phyloP scores from a whole-genome alignment of 1,140 invertebrate genomes.

The Drosophila insularis region DNA sequence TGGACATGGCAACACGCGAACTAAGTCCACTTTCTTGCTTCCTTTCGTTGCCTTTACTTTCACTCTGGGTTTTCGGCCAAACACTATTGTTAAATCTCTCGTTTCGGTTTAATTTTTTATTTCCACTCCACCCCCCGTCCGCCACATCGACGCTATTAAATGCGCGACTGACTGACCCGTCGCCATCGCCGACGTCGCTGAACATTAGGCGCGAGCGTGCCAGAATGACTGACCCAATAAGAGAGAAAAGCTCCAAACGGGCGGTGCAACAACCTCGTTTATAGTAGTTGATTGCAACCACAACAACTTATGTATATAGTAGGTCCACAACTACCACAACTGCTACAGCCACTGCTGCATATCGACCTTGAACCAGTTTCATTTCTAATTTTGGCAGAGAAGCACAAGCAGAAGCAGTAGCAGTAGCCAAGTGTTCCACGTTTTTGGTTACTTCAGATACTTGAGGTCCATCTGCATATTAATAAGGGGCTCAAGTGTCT shows the following conservation, averaged over 20 bases:
- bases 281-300: slow-evolving; percentile 28
- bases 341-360: slow-evolving; percentile 26
- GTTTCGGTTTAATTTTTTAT: slow-evolving; percentile 5
- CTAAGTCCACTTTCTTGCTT: neutral
- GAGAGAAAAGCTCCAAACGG: slow-evolving; percentile 27
- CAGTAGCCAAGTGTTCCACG: slow-evolving; percentile 12
- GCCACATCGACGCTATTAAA: slow-evolving; percentile 45
- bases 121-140: too few relatives aligned
- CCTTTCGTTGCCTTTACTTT: neutral
- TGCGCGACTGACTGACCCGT: slow-evolving; percentile 42
- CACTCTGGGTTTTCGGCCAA: slow-evolving; percentile 31
- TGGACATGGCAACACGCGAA: slow-evolving; percentile 72
- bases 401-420: neutral
- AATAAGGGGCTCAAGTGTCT: slow-evolving; percentile 49
- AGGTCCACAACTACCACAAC: neutral
- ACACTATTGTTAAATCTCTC: slow-evolving; percentile 52
- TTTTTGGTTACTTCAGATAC: slow-evolving; percentile 22
- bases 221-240: slow-evolving; percentile 19
- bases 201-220: slow-evolving; percentile 27
- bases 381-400: slow-evolving; percentile 56
- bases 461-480: slow-evolving; percentile 38
- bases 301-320: slow-evolving; percentile 2
- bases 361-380: slow-evolving; percentile 76
- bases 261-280: slow-evolving; percentile 77
- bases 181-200: slow-evolving; percentile 16